Percentiles rank a stretch among this genome's conserved stretches.
phyloP scores from a whole-genome alignment of 2,888 invertebrate species.

The Halictus quadricinctus region DNA sequence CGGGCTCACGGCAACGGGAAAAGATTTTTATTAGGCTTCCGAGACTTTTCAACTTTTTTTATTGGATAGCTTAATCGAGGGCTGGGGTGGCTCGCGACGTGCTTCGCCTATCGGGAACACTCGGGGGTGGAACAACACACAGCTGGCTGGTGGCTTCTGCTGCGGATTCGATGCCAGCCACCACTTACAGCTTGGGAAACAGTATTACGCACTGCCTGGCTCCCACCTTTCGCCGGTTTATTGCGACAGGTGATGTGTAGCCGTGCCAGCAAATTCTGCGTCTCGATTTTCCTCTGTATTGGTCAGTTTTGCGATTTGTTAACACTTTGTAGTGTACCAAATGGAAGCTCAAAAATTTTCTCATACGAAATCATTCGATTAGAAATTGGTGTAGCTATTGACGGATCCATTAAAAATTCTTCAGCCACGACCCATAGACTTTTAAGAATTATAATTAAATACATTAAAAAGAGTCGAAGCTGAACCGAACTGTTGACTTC shows the following conservation, averaged over 20 bases:
- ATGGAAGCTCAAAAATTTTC: too few relatives aligned
- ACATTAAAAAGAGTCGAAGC: too few relatives aligned
- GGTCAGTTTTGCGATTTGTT: too few relatives aligned
- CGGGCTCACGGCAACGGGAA: conserved; percentile 48
- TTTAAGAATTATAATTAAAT: too few relatives aligned
- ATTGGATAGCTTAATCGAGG: conserved; percentile 43
- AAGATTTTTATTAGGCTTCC: conserved; percentile 52
- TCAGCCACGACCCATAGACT: too few relatives aligned
- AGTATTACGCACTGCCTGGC: neutral
- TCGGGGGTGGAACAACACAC: neutral
- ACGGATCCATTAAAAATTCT: too few relatives aligned
- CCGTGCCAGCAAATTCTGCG: neutral
- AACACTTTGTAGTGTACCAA: too few relatives aligned
- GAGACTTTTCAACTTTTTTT: conserved; percentile 53
- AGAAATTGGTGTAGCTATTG: too few relatives aligned
- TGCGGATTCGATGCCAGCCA: neutral
- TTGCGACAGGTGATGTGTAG: neutral
- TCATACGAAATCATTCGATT: too few relatives aligned
- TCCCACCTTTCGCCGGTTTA: neutral
- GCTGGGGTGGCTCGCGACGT: conserved; percentile 2
- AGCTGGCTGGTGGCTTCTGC: conserved; percentile 3
- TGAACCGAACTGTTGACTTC: too few relatives aligned
- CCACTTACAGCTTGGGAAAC: neutral
- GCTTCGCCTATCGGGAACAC: conserved; percentile 7
- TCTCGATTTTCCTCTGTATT: too few relatives aligned